Evolutionary conservation across 2,113 vertebrate genomes (phyloP).

Genomic region (Oenanthe melanoleuca): DNA sequence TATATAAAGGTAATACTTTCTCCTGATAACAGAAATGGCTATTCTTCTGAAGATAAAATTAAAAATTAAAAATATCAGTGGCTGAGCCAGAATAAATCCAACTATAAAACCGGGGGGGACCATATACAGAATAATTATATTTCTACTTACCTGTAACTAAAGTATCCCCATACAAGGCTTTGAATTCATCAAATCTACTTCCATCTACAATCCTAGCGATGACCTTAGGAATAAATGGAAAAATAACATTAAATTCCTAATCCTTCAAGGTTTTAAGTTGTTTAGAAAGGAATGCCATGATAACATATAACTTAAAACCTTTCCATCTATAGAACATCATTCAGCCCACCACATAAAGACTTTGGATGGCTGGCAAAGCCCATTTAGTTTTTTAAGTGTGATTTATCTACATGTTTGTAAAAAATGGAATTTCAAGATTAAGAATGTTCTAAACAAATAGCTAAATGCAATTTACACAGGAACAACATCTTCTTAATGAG

Average conservation of each 20-base stretch:
- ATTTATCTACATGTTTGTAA: neutral
- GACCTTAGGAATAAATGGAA: constrained; percentile 79
- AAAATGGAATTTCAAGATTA: neutral
- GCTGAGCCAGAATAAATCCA: neutral
- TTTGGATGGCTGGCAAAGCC: neutral
- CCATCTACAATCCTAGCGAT: constrained; percentile 96
- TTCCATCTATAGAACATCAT: neutral
- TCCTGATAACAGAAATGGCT: neutral
- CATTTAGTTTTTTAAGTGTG: neutral
- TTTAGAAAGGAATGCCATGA: neutral
- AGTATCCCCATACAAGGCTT: constrained; percentile 97
- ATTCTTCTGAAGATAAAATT: neutral
- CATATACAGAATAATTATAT: neutral
- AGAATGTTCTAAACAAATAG: neutral
- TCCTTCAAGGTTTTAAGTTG: neutral
- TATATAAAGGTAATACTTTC: neutral
- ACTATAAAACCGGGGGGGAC: neutral
- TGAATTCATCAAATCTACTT: constrained; percentile 97
- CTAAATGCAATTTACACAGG: neutral
- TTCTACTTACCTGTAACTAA: constrained; percentile 89
- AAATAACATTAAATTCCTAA: neutral
- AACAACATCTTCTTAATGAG: neutral
- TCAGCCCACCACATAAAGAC: neutral
- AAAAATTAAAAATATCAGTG: neutral
- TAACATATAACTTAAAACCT: neutral